Conservation (phyloP, 2,797 vertebrate species). For the Macropus fuliginosus region DNA sequence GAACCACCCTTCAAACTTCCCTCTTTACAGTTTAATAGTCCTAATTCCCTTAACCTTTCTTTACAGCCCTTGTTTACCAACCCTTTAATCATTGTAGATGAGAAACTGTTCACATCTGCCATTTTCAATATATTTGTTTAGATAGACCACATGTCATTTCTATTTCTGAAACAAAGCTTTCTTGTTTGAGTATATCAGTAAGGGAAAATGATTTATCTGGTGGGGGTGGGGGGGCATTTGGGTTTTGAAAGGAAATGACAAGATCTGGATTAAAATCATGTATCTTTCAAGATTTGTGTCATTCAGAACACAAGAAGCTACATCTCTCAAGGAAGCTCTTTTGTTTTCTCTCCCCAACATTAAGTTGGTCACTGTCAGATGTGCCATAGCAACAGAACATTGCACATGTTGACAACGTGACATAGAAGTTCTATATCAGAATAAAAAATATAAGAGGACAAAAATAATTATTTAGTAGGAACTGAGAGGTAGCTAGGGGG, state of each 20-base stretch:
- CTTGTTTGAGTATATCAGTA: neutral
- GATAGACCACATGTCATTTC: neutral
- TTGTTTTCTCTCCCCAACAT: slow-evolving; percentile 23
- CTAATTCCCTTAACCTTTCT: slow-evolving; percentile 6
- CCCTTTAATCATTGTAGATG: slow-evolving; percentile 13
- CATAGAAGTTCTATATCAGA: neutral
- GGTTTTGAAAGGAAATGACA: slow-evolving; percentile 18
- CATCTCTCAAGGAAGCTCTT: slow-evolving; percentile 34
- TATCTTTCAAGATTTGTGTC: slow-evolving; percentile 41
- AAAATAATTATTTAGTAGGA: neutral
- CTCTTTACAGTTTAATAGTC: neutral
- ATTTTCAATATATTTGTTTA: slow-evolving; percentile 1
- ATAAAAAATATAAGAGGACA: neutral
- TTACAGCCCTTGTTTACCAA: neutral
- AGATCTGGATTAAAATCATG: slow-evolving; percentile 17
- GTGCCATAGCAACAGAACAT: slow-evolving; percentile 30
- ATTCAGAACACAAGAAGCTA: slow-evolving; percentile 19
- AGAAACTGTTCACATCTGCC: slow-evolving; percentile 12
- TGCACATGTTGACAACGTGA: neutral
- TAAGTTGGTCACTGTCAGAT: slow-evolving; percentile 68
- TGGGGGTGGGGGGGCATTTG: neutral
- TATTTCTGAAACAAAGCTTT: neutral
- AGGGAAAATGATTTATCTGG: neutral
- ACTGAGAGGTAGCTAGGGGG: neutral
- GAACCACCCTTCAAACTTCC: neutral